A percentile compares a stretch with the other conserved stretches of the same genome.
These are phyloP conservation scores for Oscheius sp. DNA, from an alignment of 2,888 invertebrate species.

Conservation along the genomic window DNA sequence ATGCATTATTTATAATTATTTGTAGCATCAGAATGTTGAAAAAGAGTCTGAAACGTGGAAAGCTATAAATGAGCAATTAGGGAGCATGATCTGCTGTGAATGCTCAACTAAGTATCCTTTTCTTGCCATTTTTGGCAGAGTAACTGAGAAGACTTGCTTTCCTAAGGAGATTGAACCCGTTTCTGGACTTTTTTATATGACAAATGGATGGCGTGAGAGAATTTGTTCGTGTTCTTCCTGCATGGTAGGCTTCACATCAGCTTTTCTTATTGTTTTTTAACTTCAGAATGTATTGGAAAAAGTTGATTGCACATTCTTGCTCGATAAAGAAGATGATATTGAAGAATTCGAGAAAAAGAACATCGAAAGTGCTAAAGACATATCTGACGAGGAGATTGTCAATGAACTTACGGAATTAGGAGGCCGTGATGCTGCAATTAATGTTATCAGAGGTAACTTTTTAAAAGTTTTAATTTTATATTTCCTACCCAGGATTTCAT, in stretches of 20 bases:
- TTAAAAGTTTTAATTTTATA: neutral
- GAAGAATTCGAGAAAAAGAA: slow-evolving; percentile 41
- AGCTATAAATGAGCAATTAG: neutral
- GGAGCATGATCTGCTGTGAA: neutral
- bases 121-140: neutral
- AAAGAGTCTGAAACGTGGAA: slow-evolving; percentile 1
- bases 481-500: slow-evolving; percentile 37
- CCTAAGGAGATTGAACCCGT: neutral
- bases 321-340: slow-evolving; percentile 52
- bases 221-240: slow-evolving; percentile 50
- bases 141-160: neutral
- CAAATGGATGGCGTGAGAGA: slow-evolving; percentile 12
- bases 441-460: slow-evolving; percentile 31
- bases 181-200: neutral
- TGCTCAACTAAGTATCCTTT: slow-evolving; percentile 9
- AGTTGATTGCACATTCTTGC: slow-evolving; percentile 47
- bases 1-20: neutral
- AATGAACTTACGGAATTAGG: slow-evolving; percentile 30
- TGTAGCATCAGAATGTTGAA: slow-evolving; percentile 7
- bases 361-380: slow-evolving; percentile 23
- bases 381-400: slow-evolving; percentile 30
- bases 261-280: slow-evolving; percentile 3
- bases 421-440: slow-evolving; percentile 44
- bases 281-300: slow-evolving; percentile 42
- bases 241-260: too few species aligned